Conservation (phyloP, 2,888 invertebrate genomes). For the Eugnorisma glareosa region DNA sequence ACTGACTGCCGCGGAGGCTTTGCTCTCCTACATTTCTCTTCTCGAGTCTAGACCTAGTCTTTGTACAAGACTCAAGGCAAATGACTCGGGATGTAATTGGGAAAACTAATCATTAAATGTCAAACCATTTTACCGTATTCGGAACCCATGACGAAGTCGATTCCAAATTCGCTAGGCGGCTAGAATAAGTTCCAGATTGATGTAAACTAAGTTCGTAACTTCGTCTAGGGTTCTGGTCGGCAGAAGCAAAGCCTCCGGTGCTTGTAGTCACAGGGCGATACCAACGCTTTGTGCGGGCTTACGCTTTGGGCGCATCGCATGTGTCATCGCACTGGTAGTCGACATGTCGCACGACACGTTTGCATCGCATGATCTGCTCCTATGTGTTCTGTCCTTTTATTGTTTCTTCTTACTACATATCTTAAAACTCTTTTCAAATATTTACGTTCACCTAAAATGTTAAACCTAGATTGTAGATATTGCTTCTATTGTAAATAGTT, state of each 20-base stretch:
- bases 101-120: conserved; percentile 11
- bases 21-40: conserved; percentile 56
- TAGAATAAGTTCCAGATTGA: background rate
- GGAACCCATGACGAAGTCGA: conserved; percentile 21
- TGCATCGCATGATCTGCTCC: conserved; percentile 54
- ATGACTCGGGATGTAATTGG: background rate
- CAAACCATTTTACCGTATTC: conserved; percentile 10
- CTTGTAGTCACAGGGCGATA: conserved; percentile 79
- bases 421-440: conserved; percentile 33
- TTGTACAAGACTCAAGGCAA: background rate
- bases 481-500: conserved; percentile 55
- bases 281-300: conserved; percentile 78
- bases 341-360: conserved; percentile 69
- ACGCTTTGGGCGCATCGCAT: conserved; percentile 76
- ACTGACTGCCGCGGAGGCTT: conserved; percentile 76
- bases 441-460: conserved; percentile 25
- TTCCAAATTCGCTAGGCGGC: background rate
- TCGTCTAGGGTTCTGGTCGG: conserved; percentile 48
- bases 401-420: conserved; percentile 37
- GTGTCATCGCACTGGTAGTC: conserved; percentile 71
- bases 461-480: conserved; percentile 46
- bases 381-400: conserved; percentile 48
- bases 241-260: conserved; percentile 76
- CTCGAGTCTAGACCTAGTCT: background rate
- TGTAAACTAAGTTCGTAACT: conserved; percentile 2